Evolutionary conservation across 1,140 invertebrate genomes (phyloP).

Genomic region (Tenebrio molitor): DNA sequence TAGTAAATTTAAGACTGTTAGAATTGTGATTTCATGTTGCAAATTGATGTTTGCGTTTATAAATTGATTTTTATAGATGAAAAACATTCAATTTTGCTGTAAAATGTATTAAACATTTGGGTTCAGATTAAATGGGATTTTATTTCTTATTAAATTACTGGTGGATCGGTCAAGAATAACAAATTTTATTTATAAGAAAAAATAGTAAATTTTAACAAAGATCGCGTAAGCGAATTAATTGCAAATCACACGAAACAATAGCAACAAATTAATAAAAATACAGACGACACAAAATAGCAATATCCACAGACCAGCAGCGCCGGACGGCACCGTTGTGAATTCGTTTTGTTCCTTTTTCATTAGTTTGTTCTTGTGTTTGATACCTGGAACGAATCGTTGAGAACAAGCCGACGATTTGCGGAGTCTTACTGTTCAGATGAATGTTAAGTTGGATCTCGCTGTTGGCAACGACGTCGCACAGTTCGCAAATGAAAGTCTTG

Average conservation of each 20-base stretch:
- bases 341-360: conserved; percentile 60
- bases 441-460: conserved; percentile 64
- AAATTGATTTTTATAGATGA: background rate
- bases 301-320: conserved; percentile 60
- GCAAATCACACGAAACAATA: conserved; percentile 59
- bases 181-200: no score
- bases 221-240: background rate
- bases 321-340: conserved; percentile 51
- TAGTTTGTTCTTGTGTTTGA: conserved; percentile 59
- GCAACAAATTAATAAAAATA: conserved; percentile 62
- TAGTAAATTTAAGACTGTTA: no score
- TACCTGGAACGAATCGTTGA: conserved; percentile 53
- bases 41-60: no score
- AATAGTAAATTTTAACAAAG: conserved; percentile 31
- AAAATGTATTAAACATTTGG: background rate
- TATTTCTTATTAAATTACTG: no score
- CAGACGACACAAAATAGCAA: conserved; percentile 62
- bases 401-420: background rate
- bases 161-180: no score
- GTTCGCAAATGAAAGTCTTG: conserved; percentile 63
- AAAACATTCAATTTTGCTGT: background rate
- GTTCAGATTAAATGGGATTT: no score
- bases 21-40: no score
- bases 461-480: conserved; percentile 63
- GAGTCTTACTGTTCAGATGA: conserved; percentile 62